A percentile compares a stretch with the other conserved stretches of the same genome.
phyloP scores from a whole-genome alignment of 2,888 invertebrate species.

The Pterostichus niger region DNA sequence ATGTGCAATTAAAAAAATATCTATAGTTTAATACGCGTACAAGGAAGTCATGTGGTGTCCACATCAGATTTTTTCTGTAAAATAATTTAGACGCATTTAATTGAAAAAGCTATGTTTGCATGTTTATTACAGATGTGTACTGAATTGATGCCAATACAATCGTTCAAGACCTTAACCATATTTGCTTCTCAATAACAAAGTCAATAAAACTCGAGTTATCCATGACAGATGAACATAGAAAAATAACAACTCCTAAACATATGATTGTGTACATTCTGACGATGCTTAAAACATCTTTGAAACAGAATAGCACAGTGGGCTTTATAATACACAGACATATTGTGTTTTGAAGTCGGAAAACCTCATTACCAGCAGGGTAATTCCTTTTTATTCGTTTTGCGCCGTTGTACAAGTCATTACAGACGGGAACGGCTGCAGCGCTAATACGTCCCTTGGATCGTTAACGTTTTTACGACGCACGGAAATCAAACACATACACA shows the following conservation, averaged over 20 bases:
- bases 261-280: neutral
- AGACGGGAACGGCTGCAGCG: conserved; percentile 51
- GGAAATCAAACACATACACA: conserved; percentile 56
- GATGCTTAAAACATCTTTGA: neutral
- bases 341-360: conserved; percentile 64
- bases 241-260: neutral
- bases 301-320: neutral
- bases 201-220: neutral
- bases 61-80: no score
- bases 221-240: neutral
- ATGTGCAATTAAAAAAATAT: no score
- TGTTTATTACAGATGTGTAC: no score
- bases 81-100: no score
- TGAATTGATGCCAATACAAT: no score
- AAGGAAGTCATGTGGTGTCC: no score
- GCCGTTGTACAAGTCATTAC: conserved; percentile 61
- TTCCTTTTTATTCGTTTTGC: conserved; percentile 61
- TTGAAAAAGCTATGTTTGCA: no score
- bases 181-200: neutral
- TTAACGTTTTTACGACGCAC: conserved; percentile 56
- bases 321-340: conserved; percentile 57
- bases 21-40: no score
- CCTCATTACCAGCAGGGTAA: conserved; percentile 63
- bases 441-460: conserved; percentile 54
- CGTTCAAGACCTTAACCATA: neutral